Percentiles rank a stretch among this genome's conserved stretches.
These are phyloP conservation scores for Aulostomus chinensis DNA, from an alignment of 2,797 vertebrate genomes.

Conservation along the genomic window DNA sequence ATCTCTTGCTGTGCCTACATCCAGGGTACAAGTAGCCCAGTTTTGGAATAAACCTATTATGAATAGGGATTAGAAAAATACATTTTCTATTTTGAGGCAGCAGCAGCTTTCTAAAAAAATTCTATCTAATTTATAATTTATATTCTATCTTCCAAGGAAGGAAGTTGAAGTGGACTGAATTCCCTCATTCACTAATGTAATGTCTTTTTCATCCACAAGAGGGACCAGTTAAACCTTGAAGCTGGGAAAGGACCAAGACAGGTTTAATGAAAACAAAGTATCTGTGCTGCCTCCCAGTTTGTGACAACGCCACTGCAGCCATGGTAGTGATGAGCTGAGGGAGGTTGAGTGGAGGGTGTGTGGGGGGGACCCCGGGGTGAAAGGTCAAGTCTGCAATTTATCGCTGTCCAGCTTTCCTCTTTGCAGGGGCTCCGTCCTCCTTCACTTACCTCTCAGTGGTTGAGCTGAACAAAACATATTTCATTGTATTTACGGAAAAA, in stretches of 20 bases:
- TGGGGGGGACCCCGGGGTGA: conserved; percentile 2
- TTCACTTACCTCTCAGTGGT: not conserved
- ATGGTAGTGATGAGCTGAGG: not conserved
- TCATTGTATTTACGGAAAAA: too few species aligned
- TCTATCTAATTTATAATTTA: too few species aligned
- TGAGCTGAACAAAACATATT: not conserved
- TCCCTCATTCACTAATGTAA: too few species aligned
- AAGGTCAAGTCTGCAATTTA: conserved; percentile 30
- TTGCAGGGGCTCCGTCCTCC: not conserved
- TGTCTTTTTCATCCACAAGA: conserved; percentile 39
- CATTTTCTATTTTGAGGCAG: too few species aligned
- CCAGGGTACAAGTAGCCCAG: too few species aligned
- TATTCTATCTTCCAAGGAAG: too few species aligned
- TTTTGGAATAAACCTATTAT: too few species aligned
- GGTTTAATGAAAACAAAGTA: too few species aligned
- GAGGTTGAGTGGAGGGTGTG: conserved; percentile 4
- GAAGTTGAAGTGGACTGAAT: too few species aligned
- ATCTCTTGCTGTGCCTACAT: too few species aligned
- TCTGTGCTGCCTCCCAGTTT: not conserved
- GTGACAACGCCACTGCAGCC: not conserved
- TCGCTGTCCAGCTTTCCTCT: not conserved
- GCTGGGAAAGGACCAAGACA: not conserved
- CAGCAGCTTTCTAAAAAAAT: too few species aligned
- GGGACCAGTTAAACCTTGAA: conserved; percentile 21
- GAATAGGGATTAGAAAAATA: too few species aligned